phyloP scores from a whole-genome alignment of 2,113 vertebrate species.

The Anhinga rufa region DNA sequence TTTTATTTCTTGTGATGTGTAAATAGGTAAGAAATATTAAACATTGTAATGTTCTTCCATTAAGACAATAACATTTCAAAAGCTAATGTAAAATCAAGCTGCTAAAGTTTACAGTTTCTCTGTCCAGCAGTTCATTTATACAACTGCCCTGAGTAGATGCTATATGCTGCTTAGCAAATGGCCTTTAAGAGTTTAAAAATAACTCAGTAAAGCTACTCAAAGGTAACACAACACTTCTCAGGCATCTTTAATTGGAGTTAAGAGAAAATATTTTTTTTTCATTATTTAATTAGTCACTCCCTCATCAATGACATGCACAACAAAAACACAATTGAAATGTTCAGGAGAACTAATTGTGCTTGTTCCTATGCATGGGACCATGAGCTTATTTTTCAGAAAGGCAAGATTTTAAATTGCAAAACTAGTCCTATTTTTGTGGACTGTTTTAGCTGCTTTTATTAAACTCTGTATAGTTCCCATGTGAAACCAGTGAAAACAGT shows the following conservation, averaged over 20 bases:
- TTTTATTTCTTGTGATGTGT: constrained; percentile 46
- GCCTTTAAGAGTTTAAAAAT: constrained; percentile 73
- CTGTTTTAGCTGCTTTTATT: constrained; percentile 51
- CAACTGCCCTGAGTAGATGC: constrained; percentile 84
- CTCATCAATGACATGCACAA: constrained; percentile 27
- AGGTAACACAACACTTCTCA: constrained; percentile 68
- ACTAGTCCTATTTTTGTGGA: constrained; percentile 13
- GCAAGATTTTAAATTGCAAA: constrained; percentile 54
- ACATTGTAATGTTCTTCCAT: constrained; percentile 67
- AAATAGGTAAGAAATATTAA: constrained; percentile 74
- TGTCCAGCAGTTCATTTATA: constrained; percentile 80
- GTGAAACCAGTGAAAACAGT: constrained; percentile 39
- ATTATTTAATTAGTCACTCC: constrained; percentile 36
- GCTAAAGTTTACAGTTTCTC: constrained; percentile 75
- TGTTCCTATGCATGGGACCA: constrained; percentile 48
- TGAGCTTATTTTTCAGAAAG: constrained; percentile 45
- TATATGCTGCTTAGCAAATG: constrained; percentile 74
- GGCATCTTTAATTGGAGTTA: constrained; percentile 57
- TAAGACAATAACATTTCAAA: constrained; percentile 75
- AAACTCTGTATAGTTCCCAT: constrained; percentile 43
- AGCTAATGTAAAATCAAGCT: constrained; percentile 76
- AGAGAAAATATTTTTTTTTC: constrained; percentile 53
- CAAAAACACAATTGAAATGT: constrained; percentile 52
- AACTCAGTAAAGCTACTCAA: constrained; percentile 77
- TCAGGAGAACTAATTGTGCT: constrained; percentile 66